Conservation (phyloP, 2,888 invertebrate genomes). For the Pyrrhosoma nymphula region DNA sequence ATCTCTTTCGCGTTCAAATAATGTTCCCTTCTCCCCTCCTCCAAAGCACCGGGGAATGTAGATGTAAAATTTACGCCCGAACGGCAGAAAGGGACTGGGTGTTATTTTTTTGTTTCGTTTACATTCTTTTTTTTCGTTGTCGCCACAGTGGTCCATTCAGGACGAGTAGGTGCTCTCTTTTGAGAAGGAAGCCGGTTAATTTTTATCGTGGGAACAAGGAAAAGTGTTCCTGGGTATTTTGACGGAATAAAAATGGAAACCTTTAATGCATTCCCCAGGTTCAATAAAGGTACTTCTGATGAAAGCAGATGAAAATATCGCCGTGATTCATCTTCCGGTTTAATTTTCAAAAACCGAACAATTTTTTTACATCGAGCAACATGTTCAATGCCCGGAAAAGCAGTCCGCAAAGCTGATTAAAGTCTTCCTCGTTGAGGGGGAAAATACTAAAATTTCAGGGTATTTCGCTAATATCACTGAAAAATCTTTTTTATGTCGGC, state of each 20-base stretch:
- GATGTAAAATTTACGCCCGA: neutral
- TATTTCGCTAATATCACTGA: no score
- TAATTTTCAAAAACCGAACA: no score
- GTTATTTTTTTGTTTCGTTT: neutral
- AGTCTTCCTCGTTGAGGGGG: no score
- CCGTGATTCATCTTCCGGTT: no score
- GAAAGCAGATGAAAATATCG: no score
- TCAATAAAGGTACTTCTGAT: no score
- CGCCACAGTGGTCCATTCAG: neutral
- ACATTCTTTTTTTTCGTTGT: neutral
- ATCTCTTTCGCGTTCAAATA: neutral
- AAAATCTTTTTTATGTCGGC: no score
- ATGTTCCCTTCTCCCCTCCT: neutral
- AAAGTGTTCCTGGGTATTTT: neutral
- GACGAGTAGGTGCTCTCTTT: neutral
- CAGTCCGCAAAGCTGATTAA: no score
- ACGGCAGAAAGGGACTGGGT: neutral
- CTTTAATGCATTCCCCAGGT: no score
- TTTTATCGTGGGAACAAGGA: neutral
- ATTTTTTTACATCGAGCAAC: no score
- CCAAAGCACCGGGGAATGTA: neutral
- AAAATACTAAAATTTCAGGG: no score
- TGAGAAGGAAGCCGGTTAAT: neutral
- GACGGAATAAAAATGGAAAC: neutral
- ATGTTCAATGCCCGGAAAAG: no score